Evolutionary conservation across 2,797 vertebrate genomes (phyloP), one percentile per base, ranked within the genome.

Genomic region (Coregonus sp.): DNA sequence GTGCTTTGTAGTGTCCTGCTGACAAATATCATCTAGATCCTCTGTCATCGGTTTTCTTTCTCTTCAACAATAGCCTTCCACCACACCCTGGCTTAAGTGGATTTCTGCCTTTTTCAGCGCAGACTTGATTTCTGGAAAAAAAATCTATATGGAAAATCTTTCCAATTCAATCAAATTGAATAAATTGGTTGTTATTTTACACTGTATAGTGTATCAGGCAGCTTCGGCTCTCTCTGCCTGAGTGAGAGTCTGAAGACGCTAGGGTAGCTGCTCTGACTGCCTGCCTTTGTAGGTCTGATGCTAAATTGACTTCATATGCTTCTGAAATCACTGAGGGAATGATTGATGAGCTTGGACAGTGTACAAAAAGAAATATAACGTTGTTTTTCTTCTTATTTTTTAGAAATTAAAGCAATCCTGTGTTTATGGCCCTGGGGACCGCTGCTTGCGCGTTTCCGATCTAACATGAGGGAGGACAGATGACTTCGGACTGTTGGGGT

Each of bases 271-370:
- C 40, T 47, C 40, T 47, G 40, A 47, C 40, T 47, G 72, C 73
- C 52, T 70, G 76, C 81, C 81, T 80, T 71, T 61, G 61, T 78
- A 74, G 29, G 1, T 75, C 78, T 63, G 56, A 80, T 47, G 70
- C 75, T 78, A 83, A 85, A 86, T 86, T 85, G 77, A 84, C 80
- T 75, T 80, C 80, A 81, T 75, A 87, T 81, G 78, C 70, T 68
- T 80, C 71, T 35, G 73, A 78, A 82, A 82, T 87, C 81, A 80
- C 67, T 50, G 70, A 80, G 52, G 71, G 81, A 77, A 87, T 87
- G 78, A 87, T 85, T 78, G 81, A 86, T 83, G 81, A 80, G 75
- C 75, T 83, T 83, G 80, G 81, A 78, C 5, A 31, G 63, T 61
- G 29, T 77, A 82, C 56, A 59, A 59, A 59, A 59, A 59, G 18